Evolutionary conservation across 2,797 vertebrate species (phyloP), one percentile per base, ranked within the genome.

Genomic region (Ficedula albicollis): DNA sequence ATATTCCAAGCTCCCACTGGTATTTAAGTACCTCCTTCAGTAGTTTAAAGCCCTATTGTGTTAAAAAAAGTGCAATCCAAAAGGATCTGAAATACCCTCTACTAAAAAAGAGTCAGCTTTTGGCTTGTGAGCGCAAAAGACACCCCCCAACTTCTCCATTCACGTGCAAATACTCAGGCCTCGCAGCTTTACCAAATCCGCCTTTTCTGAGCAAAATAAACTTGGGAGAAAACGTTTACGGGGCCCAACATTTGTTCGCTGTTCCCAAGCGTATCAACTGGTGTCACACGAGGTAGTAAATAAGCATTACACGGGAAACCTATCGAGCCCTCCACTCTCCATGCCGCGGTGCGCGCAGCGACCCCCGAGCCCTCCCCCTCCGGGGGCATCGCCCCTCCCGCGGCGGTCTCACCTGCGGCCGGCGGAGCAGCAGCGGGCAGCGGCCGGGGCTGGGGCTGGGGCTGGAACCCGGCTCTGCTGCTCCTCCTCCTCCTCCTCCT

Each of bases 251-350:
- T 0, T 9, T 1, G 22, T 5, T 34, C 5, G 9, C 48, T 14
- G 46, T 5, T 49, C 59, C 41, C 68, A 16, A 26, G 59, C 0
- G 27, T 2, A 21, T 26, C 46, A 5, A 48, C 12, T 0, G 34
- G 46, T 9, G 5, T 1, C 30, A 18, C 1, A 10, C 1, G 13
- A 29, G 10, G 8, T 0, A 21, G 36, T 2, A 72, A 72, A 55
- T 46, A 32, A 38, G 8, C 38, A 23, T 6, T 11, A 6, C 0
- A 23, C 0, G 6, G 23, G 34, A 36, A 43, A 48, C 9, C 38
- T 13, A 36, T 2, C 3, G 17, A 72, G 43, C 9, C 22, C 15
- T 38, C 11, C 11, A 11, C 20, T 34, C 36, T 15, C 25, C 30
- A 1, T 6, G 21, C 0, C 21, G 13, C 0, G 48, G 13, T 32